Base-by-base conservation (phyloP, 2,797 vertebrate genomes). In the Percopsis omiscomaycus region DNA sequence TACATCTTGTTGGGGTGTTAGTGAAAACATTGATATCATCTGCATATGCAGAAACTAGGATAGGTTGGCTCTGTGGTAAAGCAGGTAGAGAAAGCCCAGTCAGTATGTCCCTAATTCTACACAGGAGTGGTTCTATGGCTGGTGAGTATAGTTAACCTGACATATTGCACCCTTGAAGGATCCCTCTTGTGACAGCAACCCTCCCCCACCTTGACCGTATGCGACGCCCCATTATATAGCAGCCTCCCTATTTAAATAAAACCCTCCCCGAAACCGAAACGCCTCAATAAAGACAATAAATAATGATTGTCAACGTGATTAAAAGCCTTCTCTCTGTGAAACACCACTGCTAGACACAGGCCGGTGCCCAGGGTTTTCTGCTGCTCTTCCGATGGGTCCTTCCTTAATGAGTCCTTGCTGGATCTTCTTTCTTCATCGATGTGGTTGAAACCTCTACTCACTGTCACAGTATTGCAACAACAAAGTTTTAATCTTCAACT, bases 21-120 rank as follows among this genome's bases (percentile, higher is more conserved):
- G 57, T 51, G 61, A 54, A 42, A n/a, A 64, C 15, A 1, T 22
- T 27, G 11, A 37, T n/a, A 30, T 70, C 47, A 16, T 37, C 49
- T 45, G 55, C 16, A 5, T 53, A 3, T 3, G 44, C 46, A 11
- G 22, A 62, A 5, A 70, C 5, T 10, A 22, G 22, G 9, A 45
- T 1, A 2, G 2, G 3, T 29, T 32, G 28, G 30, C 14, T 53
- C 16, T 27, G 16, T 53, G 4, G 4, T 27, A 28, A 8, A 9
- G 16, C 27, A 29, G 28, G 45, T 47, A 32, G 10, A 13, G 13
- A 32, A 2, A 61, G 28, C 2, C 14, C 28, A 8, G 11, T 50
- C 8, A 61, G 14, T 11, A n/a, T 32, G 4, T 37, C 14, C 9
- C 59, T 29, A 8, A 50, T 10, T 6, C 29, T 29, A 15, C 13